Evolutionary conservation across 1,140 invertebrate species (phyloP), one percentile per base, ranked within the genome.

Genomic region (Aricia agestis): DNA sequence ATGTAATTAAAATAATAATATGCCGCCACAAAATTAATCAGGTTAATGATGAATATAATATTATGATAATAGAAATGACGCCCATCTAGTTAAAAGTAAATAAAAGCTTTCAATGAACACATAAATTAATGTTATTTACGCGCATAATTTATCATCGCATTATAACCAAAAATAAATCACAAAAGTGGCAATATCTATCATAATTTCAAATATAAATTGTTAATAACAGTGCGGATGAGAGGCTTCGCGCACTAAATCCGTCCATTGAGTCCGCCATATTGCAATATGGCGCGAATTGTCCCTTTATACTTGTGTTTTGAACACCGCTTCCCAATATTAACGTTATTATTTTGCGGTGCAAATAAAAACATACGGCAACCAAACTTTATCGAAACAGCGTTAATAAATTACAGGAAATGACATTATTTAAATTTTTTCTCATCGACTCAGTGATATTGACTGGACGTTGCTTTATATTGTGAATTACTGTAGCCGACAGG

Each of bases 201-300:
- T 63, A 63, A 31, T 19, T 63, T 63, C 59, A 63, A 63, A 63
- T 63, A 19, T 18, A 63, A 63, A 63, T 63, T 19, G 59, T 63
- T 63, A 19, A 63, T 19, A 63, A 63, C 59, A 25, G 41, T 11
- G 15, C 32, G 36, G 66, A 18, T n/a, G 31, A 41, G 66, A 36
- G 71, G 66, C 65, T 67, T 59, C 57, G n/a, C 59, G 9, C 66
- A 66, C 66, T 45, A 67, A 67, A 72, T 68, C 71, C 71, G 36
- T 45, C 36, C 36, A 25, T 18, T 45, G 66, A 67, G 66, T 66
- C 71, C 19, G 52, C 66, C 67, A 68, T 66, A 65, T 65, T 72
- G 71, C 71, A 68, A 72, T 68, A 68, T 68, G 63, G 58, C 57
- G 71, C 10, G 66, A 68, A 68, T 72, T 68, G 66, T 72, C 71